These are phyloP conservation scores for Anomalospiza imberbis DNA, from an alignment of 2,797 vertebrate species.

Conservation along the genomic window DNA sequence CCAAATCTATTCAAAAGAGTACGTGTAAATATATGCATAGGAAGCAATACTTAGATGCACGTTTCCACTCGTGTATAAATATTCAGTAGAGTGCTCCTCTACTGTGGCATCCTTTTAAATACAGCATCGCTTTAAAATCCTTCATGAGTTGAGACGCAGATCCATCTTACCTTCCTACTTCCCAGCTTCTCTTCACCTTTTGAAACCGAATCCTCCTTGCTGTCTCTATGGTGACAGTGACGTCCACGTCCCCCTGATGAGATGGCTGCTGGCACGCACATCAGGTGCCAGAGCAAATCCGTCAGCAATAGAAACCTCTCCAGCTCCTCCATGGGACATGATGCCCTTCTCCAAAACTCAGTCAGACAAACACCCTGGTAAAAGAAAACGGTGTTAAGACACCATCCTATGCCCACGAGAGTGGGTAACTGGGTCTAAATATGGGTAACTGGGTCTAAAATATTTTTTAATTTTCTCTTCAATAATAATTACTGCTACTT, in stretches of 20 bases:
- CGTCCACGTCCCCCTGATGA: background rate
- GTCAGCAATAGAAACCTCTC: background rate
- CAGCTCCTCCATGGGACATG: background rate
- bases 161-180: constrained; percentile 54
- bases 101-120: background rate
- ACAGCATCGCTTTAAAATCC: background rate
- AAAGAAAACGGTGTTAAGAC: background rate
- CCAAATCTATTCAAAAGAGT: background rate
- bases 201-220: constrained; percentile 65
- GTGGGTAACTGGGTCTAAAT: background rate
- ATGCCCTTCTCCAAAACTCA: background rate
- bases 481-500: background rate
- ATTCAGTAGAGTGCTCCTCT: background rate
- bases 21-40: background rate
- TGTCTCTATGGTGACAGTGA: constrained; percentile 75
- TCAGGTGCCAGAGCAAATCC: background rate
- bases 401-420: background rate
- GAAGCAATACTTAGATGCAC: background rate
- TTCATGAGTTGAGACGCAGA: background rate
- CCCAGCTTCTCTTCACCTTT: constrained; percentile 50
- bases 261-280: background rate
- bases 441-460: background rate
- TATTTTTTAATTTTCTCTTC: background rate
- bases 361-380: background rate
- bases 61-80: background rate